Base-by-base conservation (phyloP, 1,140 invertebrate genomes). In the Drosophila pandora region DNA sequence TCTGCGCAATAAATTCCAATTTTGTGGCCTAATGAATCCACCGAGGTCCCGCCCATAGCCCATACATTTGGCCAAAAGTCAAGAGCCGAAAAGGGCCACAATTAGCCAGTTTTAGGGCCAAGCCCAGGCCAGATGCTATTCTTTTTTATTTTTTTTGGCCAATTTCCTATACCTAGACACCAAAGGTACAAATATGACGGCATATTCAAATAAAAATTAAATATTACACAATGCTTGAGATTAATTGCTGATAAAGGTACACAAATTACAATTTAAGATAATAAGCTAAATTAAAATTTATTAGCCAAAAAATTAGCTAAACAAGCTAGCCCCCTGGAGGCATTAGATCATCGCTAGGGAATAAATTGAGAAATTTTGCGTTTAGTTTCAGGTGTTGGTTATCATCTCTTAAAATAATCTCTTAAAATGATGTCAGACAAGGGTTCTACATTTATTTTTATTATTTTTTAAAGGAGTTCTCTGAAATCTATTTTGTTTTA, bases 1-100 rank as follows among this genome's bases (percentile, higher is more conserved):
- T 85, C 77, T 81, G 70, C 64, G 74, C 82, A 81, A 85, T 87
- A 87, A 85, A 85, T 85, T 87, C 75, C 82, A 78, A 87, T 85
- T 85, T 85, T 47, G 64, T 70, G 74, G 68, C 82, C 83, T 85
- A 85, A 85, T 85, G 82, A 81, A 85, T 85, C 82, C 58, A 67
- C 78, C 73, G 41, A 77, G 73, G 82, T 63, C 64, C 63, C 37
- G 37, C 37, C 37, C 37, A 39, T 82, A 17, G 25, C 25, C 82
- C 83, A 87, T 80, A 82, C 58, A 67, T 77, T 84, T 69, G 50
- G 69, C 61, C 77, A 47, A 28, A 28, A 49, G 50, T 63, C 23
- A 45, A 2, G 32, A 39, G 67, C 55, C 50, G 39, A 58, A 71
- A 65, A 80, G 59, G 81, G 78, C 60, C 82, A 64, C 78, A 85